Conservation (phyloP, 2,113 vertebrate genomes). For the Psephotus haematonotus region DNA sequence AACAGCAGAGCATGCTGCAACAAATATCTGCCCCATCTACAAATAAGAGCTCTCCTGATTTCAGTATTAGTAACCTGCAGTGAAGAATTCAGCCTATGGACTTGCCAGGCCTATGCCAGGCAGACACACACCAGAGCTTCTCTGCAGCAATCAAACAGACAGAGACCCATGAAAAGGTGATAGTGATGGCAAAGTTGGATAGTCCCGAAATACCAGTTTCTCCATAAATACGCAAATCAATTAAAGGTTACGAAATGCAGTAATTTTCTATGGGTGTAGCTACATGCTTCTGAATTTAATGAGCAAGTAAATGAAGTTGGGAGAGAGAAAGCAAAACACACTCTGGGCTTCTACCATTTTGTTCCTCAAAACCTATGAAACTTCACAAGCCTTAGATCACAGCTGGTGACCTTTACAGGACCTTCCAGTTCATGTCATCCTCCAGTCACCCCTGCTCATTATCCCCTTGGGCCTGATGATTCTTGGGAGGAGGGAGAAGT, state of each 20-base stretch:
- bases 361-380: not conserved
- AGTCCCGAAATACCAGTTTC: constrained; percentile 62
- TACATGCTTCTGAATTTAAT: constrained; percentile 63
- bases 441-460: not conserved
- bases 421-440: not conserved
- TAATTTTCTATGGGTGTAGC: constrained; percentile 65
- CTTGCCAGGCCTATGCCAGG: not conserved
- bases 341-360: not conserved
- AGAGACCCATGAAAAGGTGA: not conserved
- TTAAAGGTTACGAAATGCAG: constrained; percentile 62
- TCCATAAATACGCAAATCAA: constrained; percentile 57
- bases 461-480: not conserved
- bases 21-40: constrained; percentile 19
- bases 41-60: not conserved
- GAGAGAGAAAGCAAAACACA: constrained; percentile 1
- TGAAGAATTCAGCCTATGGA: not conserved
- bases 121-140: not conserved
- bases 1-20: constrained; percentile 40
- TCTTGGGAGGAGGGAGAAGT: not conserved
- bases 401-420: not conserved
- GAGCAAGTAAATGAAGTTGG: constrained; percentile 26
- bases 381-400: not conserved
- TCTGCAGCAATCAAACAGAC: not conserved
- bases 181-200: constrained; percentile 19
- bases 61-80: constrained; percentile 27